phyloP scores from a whole-genome alignment of 1,140 invertebrate genomes.

The Xylocopa sonorina region DNA sequence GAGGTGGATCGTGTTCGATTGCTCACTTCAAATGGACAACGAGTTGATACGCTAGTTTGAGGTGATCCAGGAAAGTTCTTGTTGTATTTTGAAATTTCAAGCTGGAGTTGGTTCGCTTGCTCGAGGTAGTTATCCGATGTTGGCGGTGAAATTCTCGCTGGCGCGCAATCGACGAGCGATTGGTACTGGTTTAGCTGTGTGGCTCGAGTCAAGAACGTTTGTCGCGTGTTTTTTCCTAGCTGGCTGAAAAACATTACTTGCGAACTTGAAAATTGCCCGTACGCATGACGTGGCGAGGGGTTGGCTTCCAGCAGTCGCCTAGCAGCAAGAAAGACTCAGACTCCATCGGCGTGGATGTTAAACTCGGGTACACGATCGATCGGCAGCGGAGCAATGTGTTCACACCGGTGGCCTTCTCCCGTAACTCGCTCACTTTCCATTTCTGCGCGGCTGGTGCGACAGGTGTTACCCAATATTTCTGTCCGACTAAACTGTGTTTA shows the following conservation, averaged over 20 bases:
- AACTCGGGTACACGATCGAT: conserved; percentile 27
- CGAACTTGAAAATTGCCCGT: neutral
- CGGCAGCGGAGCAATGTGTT: conserved; percentile 8
- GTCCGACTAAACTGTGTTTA: neutral
- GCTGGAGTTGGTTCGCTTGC: too few species aligned
- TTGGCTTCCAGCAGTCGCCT: neutral
- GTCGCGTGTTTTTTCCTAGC: too few species aligned
- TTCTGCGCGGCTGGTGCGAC: conserved; percentile 29
- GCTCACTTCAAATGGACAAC: neutral
- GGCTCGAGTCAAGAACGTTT: too few species aligned
- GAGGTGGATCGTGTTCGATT: too few species aligned
- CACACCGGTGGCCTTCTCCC: conserved; percentile 15
- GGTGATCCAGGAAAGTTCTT: too few species aligned
- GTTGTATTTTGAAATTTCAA: too few species aligned
- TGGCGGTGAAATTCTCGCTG: too few species aligned
- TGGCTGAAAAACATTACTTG: neutral
- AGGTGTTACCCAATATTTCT: conserved; percentile 35
- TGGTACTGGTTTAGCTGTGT: too few species aligned
- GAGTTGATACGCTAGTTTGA: neutral
- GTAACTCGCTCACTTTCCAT: conserved; percentile 17
- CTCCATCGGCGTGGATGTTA: neutral
- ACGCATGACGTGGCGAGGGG: neutral
- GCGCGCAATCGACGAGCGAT: too few species aligned
- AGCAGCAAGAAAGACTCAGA: neutral
- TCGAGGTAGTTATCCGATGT: too few species aligned